Evolutionary conservation across 2,113 vertebrate species (phyloP).

Genomic region (Halichoeres trimaculatus): DNA sequence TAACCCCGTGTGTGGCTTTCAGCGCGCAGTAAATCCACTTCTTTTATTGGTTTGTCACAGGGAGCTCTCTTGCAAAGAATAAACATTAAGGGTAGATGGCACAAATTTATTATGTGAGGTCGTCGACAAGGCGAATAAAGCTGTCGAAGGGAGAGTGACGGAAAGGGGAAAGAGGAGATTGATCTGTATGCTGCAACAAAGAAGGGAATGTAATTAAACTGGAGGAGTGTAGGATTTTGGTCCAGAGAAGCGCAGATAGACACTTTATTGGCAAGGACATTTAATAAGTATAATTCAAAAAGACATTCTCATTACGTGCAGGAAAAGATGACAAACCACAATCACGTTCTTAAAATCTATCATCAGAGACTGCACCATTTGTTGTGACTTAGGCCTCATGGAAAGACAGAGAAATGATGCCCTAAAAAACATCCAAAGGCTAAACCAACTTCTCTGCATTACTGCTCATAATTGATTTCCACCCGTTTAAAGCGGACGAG

Average conservation of each 20-base stretch:
- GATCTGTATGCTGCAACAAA: conserved; percentile 52
- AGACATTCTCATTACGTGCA: neutral
- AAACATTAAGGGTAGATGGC: conserved; percentile 74
- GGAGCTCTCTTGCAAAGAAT: conserved; percentile 64
- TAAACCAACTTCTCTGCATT: conserved; percentile 21
- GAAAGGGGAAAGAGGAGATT: conserved; percentile 53
- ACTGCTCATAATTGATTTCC: conserved; percentile 42
- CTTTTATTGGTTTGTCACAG: conserved; percentile 66
- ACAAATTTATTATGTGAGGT: conserved; percentile 67
- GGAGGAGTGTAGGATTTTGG: conserved; percentile 22
- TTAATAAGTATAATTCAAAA: conserved; percentile 6
- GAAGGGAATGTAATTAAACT: conserved; percentile 61
- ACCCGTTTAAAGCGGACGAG: conserved; percentile 20
- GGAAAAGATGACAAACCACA: conserved; percentile 43
- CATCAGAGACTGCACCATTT: conserved; percentile 1
- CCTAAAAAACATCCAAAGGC: conserved; percentile 21
- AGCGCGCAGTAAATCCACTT: conserved; percentile 66
- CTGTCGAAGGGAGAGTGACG: conserved; percentile 58
- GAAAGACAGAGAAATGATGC: neutral
- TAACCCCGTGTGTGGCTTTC: conserved; percentile 62
- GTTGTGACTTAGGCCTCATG: conserved; percentile 7
- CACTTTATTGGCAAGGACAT: neutral
- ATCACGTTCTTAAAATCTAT: conserved; percentile 24
- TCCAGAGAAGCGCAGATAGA: neutral
- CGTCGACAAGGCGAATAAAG: conserved; percentile 62